Conservation (phyloP, 2,888 invertebrate genomes). For the Cryptocephalus moraei region DNA sequence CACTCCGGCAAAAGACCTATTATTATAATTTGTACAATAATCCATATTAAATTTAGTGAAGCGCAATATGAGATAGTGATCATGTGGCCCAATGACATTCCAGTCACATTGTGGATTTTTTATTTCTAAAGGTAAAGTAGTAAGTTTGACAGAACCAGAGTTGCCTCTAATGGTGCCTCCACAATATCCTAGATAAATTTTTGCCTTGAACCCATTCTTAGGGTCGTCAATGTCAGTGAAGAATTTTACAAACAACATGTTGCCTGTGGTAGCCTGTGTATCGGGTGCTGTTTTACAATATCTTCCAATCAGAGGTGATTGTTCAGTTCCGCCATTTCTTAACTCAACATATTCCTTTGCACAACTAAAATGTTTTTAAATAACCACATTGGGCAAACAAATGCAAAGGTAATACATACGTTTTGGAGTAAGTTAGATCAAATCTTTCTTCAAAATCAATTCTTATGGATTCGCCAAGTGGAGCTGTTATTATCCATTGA, state of each 20-base stretch:
- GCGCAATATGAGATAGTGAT: constrained; percentile 20
- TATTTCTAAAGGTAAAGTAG: constrained; percentile 43
- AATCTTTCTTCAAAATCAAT: constrained; percentile 70
- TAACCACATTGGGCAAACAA: too few relatives aligned
- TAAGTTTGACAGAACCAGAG: constrained; percentile 55
- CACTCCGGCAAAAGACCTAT: background rate
- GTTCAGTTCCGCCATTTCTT: constrained; percentile 67
- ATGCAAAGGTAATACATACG: constrained; percentile 26
- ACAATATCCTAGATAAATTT: constrained; percentile 54
- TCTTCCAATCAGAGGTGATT: constrained; percentile 54
- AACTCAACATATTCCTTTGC: constrained; percentile 63
- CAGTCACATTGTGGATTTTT: constrained; percentile 59
- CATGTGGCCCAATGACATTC: constrained; percentile 49
- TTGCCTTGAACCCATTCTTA: constrained; percentile 67
- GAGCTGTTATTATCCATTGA: constrained; percentile 65
- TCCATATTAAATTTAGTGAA: constrained; percentile 15
- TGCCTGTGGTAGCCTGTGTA: constrained; percentile 52
- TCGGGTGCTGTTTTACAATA: constrained; percentile 55
- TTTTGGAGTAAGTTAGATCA: constrained; percentile 44
- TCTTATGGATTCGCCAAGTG: constrained; percentile 61
- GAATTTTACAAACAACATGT: constrained; percentile 61
- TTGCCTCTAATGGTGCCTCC: constrained; percentile 59
- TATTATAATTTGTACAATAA: background rate
- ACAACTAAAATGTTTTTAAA: constrained; percentile 36
- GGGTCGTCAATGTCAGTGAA: constrained; percentile 59